These are phyloP conservation scores for Aproaerema taeniolella DNA, from an alignment of 2,888 invertebrate genomes.

Conservation along the genomic window DNA sequence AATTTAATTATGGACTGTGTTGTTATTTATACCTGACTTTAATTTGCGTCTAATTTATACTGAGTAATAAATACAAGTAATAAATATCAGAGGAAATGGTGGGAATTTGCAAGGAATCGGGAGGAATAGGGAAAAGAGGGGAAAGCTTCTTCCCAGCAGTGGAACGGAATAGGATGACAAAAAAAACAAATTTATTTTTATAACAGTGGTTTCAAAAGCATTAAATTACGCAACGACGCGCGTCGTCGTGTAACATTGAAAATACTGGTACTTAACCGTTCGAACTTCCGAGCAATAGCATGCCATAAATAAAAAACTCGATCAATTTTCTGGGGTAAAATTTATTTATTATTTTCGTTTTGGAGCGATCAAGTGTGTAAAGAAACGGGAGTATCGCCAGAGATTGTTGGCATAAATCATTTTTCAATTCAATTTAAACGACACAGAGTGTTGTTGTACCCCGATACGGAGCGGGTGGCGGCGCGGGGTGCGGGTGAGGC, in stretches of 20 bases:
- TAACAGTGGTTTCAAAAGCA: too few relatives aligned
- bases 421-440: conserved; percentile 73
- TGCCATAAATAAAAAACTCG: conserved; percentile 38
- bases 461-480: conserved; percentile 34
- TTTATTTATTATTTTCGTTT: conserved; percentile 34
- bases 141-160: too few relatives aligned
- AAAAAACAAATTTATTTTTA: not conserved
- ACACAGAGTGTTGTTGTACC: conserved; percentile 60
- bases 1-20: too few relatives aligned
- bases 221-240: conserved; percentile 30
- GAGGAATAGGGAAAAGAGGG: too few relatives aligned
- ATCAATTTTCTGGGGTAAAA: conserved; percentile 44
- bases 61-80: too few relatives aligned
- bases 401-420: conserved; percentile 70
- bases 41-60: too few relatives aligned
- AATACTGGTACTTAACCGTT: conserved; percentile 27
- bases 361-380: conserved; percentile 55
- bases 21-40: too few relatives aligned
- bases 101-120: too few relatives aligned
- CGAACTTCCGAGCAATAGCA: conserved; percentile 32
- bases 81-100: too few relatives aligned
- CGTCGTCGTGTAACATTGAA: too few relatives aligned
- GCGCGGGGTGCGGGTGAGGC: too few relatives aligned
- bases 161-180: not conserved
- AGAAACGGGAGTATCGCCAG: conserved; percentile 53